Conservation (phyloP, 2,888 invertebrate genomes). For the Drosophila mimetica region DNA sequence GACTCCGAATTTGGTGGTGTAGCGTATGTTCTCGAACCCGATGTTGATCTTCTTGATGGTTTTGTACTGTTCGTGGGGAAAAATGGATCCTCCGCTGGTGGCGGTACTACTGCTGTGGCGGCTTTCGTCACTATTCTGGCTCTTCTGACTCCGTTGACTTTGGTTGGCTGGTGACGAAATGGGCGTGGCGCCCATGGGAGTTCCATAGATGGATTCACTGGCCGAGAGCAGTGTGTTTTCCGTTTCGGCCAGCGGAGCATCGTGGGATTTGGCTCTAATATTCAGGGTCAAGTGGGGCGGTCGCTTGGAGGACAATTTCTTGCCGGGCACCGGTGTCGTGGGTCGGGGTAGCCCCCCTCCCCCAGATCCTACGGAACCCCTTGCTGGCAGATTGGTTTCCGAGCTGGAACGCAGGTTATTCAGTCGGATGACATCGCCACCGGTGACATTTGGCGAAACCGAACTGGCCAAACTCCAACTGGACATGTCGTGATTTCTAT, state of each 20-base stretch:
- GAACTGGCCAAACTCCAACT: conserved; percentile 73
- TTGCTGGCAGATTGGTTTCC: conserved; percentile 36
- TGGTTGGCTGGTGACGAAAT: conserved; percentile 20
- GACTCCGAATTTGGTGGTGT: conserved; percentile 76
- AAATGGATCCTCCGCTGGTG: conserved; percentile 60
- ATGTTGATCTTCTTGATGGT: conserved; percentile 78
- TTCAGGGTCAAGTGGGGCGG: conserved; percentile 63
- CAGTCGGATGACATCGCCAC: conserved; percentile 62
- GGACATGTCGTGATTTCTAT: conserved; percentile 51
- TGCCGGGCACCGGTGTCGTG: conserved; percentile 63
- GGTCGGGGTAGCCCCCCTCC: conserved; percentile 45
- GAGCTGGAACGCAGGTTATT: conserved; percentile 52
- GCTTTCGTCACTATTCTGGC: conserved; percentile 31
- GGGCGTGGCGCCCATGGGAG: conserved; percentile 49
- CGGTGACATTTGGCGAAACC: conserved; percentile 63
- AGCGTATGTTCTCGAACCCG: conserved; percentile 80
- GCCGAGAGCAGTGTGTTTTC: conserved; percentile 51
- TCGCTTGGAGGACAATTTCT: conserved; percentile 57
- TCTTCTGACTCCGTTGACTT: conserved; percentile 23
- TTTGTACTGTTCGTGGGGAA: conserved; percentile 72
- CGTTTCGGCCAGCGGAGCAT: conserved; percentile 52
- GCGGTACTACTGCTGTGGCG: conserved; percentile 17
- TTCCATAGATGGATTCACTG: conserved; percentile 56
- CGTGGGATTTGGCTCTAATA: conserved; percentile 38
- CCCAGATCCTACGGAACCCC: background rate